A percentile compares a stretch with the other conserved stretches of the same genome.
These are phyloP conservation scores for Dufourea novaeangliae DNA, from an alignment of 1,140 invertebrate genomes.

Conservation along the genomic window DNA sequence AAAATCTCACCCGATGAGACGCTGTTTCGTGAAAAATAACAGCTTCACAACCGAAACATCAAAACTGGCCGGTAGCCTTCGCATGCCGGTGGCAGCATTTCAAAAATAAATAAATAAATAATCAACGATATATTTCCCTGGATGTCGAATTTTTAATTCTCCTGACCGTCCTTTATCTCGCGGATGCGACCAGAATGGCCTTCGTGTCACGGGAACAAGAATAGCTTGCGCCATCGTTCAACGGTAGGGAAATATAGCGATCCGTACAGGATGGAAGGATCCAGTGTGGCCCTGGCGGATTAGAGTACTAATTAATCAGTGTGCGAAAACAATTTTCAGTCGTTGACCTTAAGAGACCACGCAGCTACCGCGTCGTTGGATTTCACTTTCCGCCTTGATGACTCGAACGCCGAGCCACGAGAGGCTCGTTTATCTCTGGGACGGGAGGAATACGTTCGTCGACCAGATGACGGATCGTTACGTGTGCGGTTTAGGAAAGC, in stretches of 20 bases:
- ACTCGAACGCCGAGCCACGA: neutral
- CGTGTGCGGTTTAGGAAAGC: neutral
- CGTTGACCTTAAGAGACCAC: conserved; percentile 23
- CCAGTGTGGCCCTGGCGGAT: neutral
- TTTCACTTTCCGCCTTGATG: conserved; percentile 56
- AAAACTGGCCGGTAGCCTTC: conserved; percentile 1
- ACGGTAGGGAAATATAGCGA: neutral
- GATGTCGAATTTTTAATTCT: conserved; percentile 18
- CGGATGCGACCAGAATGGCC: neutral
- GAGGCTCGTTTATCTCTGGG: conserved; percentile 15
- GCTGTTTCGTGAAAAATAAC: neutral
- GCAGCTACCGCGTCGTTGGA: neutral
- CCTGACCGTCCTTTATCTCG: neutral
- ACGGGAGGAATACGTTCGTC: neutral
- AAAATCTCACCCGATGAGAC: neutral
- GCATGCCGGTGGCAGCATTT: neutral
- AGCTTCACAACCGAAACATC: neutral
- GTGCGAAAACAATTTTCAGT: conserved; percentile 37
- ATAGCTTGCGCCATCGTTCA: neutral
- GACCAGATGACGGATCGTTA: conserved; percentile 21
- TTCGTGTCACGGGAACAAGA: neutral
- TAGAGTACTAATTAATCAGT: conserved; percentile 10
- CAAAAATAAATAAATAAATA: too few species aligned
- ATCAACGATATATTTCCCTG: neutral
- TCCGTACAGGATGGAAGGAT: too few species aligned